Base-by-base conservation (phyloP, 1,140 invertebrate species). In the Sipha flava region DNA sequence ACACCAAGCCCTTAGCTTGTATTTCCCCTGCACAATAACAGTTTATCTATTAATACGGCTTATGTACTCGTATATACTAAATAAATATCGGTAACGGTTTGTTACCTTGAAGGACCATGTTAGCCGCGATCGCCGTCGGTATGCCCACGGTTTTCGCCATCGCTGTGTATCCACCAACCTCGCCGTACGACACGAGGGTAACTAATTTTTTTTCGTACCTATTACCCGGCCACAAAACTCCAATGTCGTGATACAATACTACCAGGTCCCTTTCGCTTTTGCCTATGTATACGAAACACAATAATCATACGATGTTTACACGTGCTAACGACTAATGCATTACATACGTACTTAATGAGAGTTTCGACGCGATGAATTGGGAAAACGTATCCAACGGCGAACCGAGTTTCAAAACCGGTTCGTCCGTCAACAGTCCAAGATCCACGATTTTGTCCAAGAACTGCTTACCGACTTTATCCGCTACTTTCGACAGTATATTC, bases 71-170 rank as follows among this genome's bases (percentile, higher is more conserved):
- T n/a, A 34, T 1, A 1, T 0, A 29, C 14, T 14, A n/a, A n/a
- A 29, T 4, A 26, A 5, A 26, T 62, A 62, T 4, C 3, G 16
- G n/a, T 37, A 31, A 62, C n/a, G n/a, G 34, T 64, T n/a, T 83
- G 82, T 87, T 87, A 95, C 94, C 96, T 86, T 98, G 95, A 6
- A 99, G 87, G 37, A 99, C 90, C 98, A 99, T 99, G 86, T 98
- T 96, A 0, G 95, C 91, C 6, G 97, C 95, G 83, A 99, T 98
- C 7, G 95, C 98, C 6, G 95, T 91, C 0, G 98, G 97, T 83
- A 97, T 93, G 5, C 98, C 97, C 7, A 99, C 98, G 21, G 96
- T 98, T 83, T 94, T 92, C 1, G 97, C 95, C 98, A 99, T 99
- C 6, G 98, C 98, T 0, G 96, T 98, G 84, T 95, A 94, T 18